A percentile compares a stretch with the other conserved stretches of the same genome.
phyloP scores from a whole-genome alignment of 2,113 vertebrate species.

The Pavo muticus region DNA sequence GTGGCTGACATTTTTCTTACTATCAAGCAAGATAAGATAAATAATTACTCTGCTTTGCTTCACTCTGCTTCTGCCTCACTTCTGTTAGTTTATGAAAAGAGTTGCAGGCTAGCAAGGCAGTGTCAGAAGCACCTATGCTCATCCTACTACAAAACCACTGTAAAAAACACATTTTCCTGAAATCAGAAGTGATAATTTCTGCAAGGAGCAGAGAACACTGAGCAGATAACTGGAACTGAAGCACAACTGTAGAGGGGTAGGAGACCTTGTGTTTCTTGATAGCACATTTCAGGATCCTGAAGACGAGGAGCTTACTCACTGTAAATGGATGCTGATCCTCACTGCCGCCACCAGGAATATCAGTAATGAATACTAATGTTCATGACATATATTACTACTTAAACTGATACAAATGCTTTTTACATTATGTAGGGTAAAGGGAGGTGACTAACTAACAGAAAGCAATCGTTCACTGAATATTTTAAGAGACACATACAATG shows the following conservation, averaged over 20 bases:
- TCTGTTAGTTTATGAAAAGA: slow-evolving; percentile 6
- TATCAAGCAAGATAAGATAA: slow-evolving; percentile 23
- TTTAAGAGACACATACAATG: neutral
- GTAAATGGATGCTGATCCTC: neutral
- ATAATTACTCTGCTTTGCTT: slow-evolving; percentile 24
- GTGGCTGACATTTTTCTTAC: slow-evolving; percentile 17
- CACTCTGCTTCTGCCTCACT: neutral
- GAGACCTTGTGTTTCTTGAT: neutral
- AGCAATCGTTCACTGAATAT: neutral
- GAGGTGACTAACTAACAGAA: neutral
- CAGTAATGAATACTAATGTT: neutral
- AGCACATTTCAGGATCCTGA: neutral
- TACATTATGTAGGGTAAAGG: neutral
- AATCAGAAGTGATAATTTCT: neutral
- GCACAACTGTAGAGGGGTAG: neutral
- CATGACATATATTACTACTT: neutral
- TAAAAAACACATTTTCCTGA: neutral
- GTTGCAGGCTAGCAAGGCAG: neutral
- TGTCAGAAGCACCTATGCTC: neutral
- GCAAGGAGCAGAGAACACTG: neutral
- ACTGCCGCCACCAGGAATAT: neutral
- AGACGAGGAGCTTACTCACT: neutral
- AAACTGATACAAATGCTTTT: neutral
- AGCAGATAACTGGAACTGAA: neutral
- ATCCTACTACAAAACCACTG: neutral